Base-by-base conservation (phyloP, 2,888 invertebrate genomes). In the Vesta saturnalis region DNA sequence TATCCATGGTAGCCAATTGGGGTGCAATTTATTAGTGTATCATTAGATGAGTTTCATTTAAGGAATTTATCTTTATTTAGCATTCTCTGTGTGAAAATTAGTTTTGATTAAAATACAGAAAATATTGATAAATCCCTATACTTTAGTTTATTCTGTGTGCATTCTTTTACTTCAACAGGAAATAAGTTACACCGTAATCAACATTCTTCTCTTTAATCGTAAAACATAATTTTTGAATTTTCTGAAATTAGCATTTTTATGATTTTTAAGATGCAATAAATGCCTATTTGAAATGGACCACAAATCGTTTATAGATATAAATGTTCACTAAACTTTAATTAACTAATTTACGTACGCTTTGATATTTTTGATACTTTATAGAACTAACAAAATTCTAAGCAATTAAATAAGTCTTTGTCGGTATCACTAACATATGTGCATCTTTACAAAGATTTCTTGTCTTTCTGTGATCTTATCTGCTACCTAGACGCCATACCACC, bases 381-480 rank as follows among this genome's bases (percentile, higher is more conserved):
- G 39, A 39, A 39, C 39, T 39, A 39, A 39, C 39, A 39, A 39
- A 39, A 39, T 39, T 39, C n/a, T 39, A 39, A n/a, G 39, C 39
- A 39, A 39, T 58, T 69, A 69, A 64, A 64, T 60, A 60, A 57
- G 60, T 64, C 68, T 69, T 64, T 69, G 68, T 69, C 68, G 64
- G 64, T 61, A 55, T 55, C 55, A 49, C 39, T 22, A 63, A 22
- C 55, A 59, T 30, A 52, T 59, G 64, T 60, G 60, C 64, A 64
- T 60, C 60, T 68, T 62, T 56, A 69, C 65, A 65, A 69, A 65
- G 61, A 69, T 60, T 65, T 69, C 61, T 68, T 68, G 64, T 68
- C 49, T 46, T 68, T 52, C 30, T 57, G 57, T 64, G 68, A 68
- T 68, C 64, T 68, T 68, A 68, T 68, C 68, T 35, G 56, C 57